These are phyloP conservation scores for Ivindomyrus marchei DNA, from an alignment of 2,113 vertebrate genomes.

Conservation along the genomic window DNA sequence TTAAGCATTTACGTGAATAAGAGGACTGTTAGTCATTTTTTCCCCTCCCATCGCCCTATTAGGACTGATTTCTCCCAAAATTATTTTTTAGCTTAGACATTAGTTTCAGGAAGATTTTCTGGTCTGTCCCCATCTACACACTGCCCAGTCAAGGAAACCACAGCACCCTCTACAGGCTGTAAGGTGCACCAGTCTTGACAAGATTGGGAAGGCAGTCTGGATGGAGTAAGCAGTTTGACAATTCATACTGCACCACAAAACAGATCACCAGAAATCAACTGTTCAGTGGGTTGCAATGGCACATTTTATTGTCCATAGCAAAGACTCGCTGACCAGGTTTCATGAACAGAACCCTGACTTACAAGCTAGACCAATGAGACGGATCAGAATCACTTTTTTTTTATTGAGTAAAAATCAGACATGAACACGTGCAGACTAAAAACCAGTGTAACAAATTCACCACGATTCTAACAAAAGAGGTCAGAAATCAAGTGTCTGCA, in stretches of 20 bases:
- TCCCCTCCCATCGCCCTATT: not conserved
- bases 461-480: conserved; percentile 69
- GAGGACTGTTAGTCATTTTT: not conserved
- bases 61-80: not conserved
- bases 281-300: not conserved
- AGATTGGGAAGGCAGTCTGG: not conserved
- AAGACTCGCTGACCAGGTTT: not conserved
- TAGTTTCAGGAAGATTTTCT: not conserved
- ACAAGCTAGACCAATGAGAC: conserved; percentile 21
- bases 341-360: not conserved
- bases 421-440: conserved; percentile 92
- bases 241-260: not conserved
- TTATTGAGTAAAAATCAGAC: conserved; percentile 87
- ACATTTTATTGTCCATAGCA: not conserved
- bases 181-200: not conserved
- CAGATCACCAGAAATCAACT: not conserved
- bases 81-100: not conserved
- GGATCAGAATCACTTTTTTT: conserved; percentile 39
- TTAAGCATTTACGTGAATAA: not conserved
- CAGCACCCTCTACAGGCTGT: not conserved
- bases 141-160: not conserved
- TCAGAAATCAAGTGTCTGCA: conserved; percentile 83
- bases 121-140: not conserved
- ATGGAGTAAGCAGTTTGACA: not conserved
- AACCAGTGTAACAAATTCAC: conserved; percentile 93